phyloP scores from a whole-genome alignment of 2,888 invertebrate species.

The Limnephilus auricula region DNA sequence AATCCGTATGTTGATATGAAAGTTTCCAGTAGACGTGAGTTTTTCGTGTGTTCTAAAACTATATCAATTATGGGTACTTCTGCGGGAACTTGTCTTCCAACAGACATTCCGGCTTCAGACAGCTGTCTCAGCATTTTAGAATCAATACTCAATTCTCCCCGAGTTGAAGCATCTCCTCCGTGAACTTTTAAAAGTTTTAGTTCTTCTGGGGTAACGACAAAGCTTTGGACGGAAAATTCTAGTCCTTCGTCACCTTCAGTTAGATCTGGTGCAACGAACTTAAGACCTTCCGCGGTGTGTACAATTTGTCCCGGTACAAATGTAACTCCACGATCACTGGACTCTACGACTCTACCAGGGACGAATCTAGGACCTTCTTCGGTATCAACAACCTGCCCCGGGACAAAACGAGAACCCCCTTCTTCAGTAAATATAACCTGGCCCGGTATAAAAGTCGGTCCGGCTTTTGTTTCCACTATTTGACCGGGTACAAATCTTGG shows the following conservation, averaged over 20 bases:
- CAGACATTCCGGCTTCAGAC: slow-evolving; percentile 83
- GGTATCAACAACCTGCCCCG: slow-evolving; percentile 85
- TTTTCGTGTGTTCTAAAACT: slow-evolving; percentile 75
- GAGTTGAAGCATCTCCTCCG: slow-evolving; percentile 75
- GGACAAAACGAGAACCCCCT: slow-evolving; percentile 80
- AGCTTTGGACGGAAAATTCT: slow-evolving; percentile 85
- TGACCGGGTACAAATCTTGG: slow-evolving; percentile 88
- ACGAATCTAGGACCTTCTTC: slow-evolving; percentile 84
- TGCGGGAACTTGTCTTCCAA: slow-evolving; percentile 80
- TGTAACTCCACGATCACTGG: slow-evolving; percentile 83
- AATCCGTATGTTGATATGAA: slow-evolving; percentile 76
- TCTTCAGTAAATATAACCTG: slow-evolving; percentile 84
- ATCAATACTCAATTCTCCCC: slow-evolving; percentile 81
- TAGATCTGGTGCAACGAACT: slow-evolving; percentile 83
- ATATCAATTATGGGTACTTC: slow-evolving; percentile 81
- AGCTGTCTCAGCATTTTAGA: slow-evolving; percentile 81
- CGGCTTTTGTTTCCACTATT: slow-evolving; percentile 85
- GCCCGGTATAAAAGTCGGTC: slow-evolving; percentile 87
- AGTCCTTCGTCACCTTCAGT: slow-evolving; percentile 82
- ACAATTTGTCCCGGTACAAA: slow-evolving; percentile 89
- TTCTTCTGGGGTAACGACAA: slow-evolving; percentile 78
- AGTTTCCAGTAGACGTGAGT: slow-evolving; percentile 75
- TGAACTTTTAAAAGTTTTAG: slow-evolving; percentile 75
- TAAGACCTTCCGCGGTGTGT: slow-evolving; percentile 83
- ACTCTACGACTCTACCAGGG: slow-evolving; percentile 85